These are phyloP conservation scores for Sarcophaga carnaria DNA, from an alignment of 2,888 invertebrate species.

Conservation along the genomic window DNA sequence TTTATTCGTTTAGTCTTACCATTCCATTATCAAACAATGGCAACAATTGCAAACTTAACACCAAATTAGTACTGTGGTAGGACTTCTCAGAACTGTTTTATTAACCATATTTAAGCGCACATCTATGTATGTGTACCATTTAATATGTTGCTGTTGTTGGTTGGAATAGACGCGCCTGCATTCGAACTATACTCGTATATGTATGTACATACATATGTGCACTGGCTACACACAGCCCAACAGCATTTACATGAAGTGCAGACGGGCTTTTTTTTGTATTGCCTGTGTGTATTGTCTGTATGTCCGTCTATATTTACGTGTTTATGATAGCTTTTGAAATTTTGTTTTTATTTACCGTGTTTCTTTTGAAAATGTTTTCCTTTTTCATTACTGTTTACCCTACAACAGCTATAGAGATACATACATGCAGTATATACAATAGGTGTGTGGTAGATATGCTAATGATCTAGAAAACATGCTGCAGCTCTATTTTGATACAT, in stretches of 20 bases:
- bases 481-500: too few relatives aligned
- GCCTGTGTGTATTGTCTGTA: not conserved
- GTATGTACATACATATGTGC: not conserved
- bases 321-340: slow-evolving; percentile 26
- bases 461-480: not conserved
- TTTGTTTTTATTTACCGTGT: not conserved
- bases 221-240: not conserved
- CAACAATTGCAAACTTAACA: not conserved
- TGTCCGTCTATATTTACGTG: slow-evolving; percentile 20
- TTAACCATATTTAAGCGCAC: slow-evolving; percentile 35
- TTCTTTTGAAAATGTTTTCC: slow-evolving; percentile 11
- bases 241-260: slow-evolving; percentile 10
- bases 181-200: not conserved
- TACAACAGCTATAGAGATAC: not conserved
- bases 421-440: too few relatives aligned
- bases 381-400: not conserved
- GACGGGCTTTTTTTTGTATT: not conserved
- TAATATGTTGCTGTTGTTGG: not conserved
- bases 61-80: not conserved
- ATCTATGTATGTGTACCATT: not conserved
- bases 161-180: slow-evolving; percentile 18
- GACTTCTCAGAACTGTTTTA: slow-evolving; percentile 31
- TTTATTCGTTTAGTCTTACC: too few relatives aligned
- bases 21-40: not conserved
- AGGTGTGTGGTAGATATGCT: not conserved